These are phyloP conservation scores for Bemisia tabaci DNA, from an alignment of 1,140 invertebrate genomes.

Conservation along the genomic window DNA sequence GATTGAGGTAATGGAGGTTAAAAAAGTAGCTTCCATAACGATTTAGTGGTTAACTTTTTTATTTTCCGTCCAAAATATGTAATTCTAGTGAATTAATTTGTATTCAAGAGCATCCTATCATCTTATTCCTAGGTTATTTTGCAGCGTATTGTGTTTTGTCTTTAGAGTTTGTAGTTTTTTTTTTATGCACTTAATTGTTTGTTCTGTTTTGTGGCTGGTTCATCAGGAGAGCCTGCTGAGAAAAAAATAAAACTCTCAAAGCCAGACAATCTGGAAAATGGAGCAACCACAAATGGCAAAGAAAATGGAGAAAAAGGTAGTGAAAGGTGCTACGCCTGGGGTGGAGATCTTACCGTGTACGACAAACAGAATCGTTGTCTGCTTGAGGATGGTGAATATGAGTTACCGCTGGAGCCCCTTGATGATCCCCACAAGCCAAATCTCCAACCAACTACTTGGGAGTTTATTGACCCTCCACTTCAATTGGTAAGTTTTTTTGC, in stretches of 20 bases:
- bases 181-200: too few relatives aligned
- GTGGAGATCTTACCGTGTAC: slow-evolving; percentile 76
- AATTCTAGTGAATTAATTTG: too few relatives aligned
- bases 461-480: neutral
- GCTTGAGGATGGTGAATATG: slow-evolving; percentile 78
- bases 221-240: slow-evolving; percentile 18
- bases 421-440: neutral
- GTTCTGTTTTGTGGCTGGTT: too few relatives aligned
- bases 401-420: slow-evolving; percentile 51
- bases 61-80: too few relatives aligned
- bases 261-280: slow-evolving; percentile 35
- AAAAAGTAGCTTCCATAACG: too few relatives aligned
- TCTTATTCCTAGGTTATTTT: too few relatives aligned
- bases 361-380: slow-evolving; percentile 78
- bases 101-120: too few relatives aligned
- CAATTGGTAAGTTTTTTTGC: neutral
- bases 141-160: too few relatives aligned
- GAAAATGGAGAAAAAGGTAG: slow-evolving; percentile 32
- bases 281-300: slow-evolving; percentile 43
- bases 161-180: too few relatives aligned
- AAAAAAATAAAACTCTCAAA: slow-evolving; percentile 8
- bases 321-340: slow-evolving; percentile 49
- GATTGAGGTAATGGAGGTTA: too few relatives aligned
- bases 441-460: neutral
- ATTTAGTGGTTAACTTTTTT: too few relatives aligned